Evolutionary conservation across 2,797 vertebrate genomes (phyloP), one percentile per base, ranked within the genome.

Genomic region (Tangara arthus): DNA sequence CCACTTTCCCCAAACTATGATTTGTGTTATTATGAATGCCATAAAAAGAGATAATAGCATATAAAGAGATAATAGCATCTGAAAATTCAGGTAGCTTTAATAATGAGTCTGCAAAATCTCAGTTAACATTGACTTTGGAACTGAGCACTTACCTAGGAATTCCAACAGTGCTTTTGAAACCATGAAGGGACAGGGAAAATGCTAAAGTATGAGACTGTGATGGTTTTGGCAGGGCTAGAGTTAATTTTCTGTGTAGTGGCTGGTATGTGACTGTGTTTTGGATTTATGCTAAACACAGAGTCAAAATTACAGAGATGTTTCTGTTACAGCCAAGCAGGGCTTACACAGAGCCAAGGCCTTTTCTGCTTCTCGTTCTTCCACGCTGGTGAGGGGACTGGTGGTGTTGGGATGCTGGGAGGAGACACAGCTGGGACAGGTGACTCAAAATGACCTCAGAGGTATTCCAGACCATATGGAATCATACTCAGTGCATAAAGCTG

Each of bases 321-420:
- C 56, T 42, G 9, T 28, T 70, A 8, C 11, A 30, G 7, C 9
- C 4, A 9, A 34, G 24, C 21, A 39, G n/a, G 30, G 24, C 28
- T n/a, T 63, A 37, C 20, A 35, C 19, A 24, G 35, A 57, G 8
- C 8, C 35, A 49, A 61, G 11, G 6, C 8, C 26, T 39, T 55
- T 82, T 24, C 35, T 55, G 7, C 23, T 32, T 30, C 64, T 69
- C 0, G 0, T 42, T 17, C 9, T 26, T n/a, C 37, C 10, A 11
- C 0, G 0, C 14, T 69, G 16, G 23, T 5, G 37, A 69, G n/a
- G 9, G 44, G n/a, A 12, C 5, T 63, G 23, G 28, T 14, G n/a
- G 24, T 56, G 11, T 24, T 22, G 11, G 56, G 23, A n/a, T 26
- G 12, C 0, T 68, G 23, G 49, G 35, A 69, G 32, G 11, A 63